Evolutionary conservation across 1,140 invertebrate genomes (phyloP), one percentile per base, ranked within the genome.

Genomic region (Helicoverpa armigera): DNA sequence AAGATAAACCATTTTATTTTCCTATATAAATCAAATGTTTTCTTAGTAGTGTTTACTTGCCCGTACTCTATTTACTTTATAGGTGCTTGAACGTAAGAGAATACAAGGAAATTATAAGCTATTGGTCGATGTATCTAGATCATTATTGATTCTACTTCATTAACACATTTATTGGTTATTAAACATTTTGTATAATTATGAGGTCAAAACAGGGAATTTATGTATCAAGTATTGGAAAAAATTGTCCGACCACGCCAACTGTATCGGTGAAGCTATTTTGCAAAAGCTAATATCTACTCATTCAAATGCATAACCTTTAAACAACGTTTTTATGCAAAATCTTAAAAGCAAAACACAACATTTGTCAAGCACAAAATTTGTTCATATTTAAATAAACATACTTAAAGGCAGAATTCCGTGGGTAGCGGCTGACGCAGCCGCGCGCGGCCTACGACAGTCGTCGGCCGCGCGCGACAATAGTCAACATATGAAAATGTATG

Each of bases 351-450:
- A 51, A 54, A 54, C 69, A 53, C 23, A 72, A 75, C 18, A 58
- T 61, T 61, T 75, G 63, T 75, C n/a, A n/a, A 58, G 73, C 73
- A 75, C 54, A 56, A 63, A 61, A 60, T 18, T 75, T 75, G 73
- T 75, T 75, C 56, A 60, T 63, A 61, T n/a, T 54, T 29, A 13
- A 56, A 56, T 16, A 54, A 35, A 54, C 69, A 72, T 35, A 54
- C 51, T 31, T 70, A n/a, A n/a, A n/a, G n/a, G n/a, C n/a, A n/a
- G n/a, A n/a, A n/a, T n/a, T n/a, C n/a, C n/a, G n/a, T n/a, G n/a
- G n/a, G n/a, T n/a, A n/a, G n/a, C n/a, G n/a, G n/a, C n/a, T n/a
- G n/a, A n/a, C n/a, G n/a, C n/a, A n/a, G n/a, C n/a, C n/a, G n/a
- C n/a, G n/a, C n/a, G n/a, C n/a, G n/a, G n/a, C n/a, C n/a, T n/a